A percentile compares a stretch with the other conserved stretches of the same genome.
These are phyloP conservation scores for Chaetodon trifascialis DNA, from an alignment of 2,113 vertebrate species.

Conservation along the genomic window DNA sequence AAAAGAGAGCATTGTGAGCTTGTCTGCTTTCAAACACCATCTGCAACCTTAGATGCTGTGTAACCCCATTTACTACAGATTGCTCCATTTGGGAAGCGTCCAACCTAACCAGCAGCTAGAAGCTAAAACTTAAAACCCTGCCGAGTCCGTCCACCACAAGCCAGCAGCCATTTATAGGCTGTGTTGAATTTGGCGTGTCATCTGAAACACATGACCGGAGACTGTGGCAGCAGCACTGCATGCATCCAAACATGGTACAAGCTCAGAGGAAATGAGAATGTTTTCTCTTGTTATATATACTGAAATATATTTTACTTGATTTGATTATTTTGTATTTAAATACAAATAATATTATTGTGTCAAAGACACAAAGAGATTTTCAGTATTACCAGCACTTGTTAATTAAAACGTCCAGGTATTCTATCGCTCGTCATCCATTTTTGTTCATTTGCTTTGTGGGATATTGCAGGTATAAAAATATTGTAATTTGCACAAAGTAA, in stretches of 20 bases:
- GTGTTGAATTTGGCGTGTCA: conserved; percentile 62
- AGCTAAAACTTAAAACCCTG: conserved; percentile 68
- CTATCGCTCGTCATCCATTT: conserved; percentile 40
- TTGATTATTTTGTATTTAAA: conserved; percentile 48
- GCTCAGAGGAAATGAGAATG: conserved; percentile 6
- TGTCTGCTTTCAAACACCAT: conserved; percentile 69
- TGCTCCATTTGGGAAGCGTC: conserved; percentile 72
- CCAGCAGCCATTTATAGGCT: conserved; percentile 68
- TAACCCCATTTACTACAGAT: conserved; percentile 70
- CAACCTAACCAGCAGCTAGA: conserved; percentile 71
- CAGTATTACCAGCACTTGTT: conserved; percentile 37
- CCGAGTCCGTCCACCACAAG: conserved; percentile 61
- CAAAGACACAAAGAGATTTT: not conserved
- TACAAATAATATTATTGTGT: conserved; percentile 13
- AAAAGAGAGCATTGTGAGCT: conserved; percentile 12
- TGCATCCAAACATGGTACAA: conserved; percentile 17
- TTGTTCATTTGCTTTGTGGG: conserved; percentile 55
- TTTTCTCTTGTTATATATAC: not conserved
- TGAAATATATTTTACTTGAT: conserved; percentile 2
- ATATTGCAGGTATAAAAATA: conserved; percentile 23
- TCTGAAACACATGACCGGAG: conserved; percentile 49
- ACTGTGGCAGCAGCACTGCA: conserved; percentile 20
- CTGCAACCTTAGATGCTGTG: conserved; percentile 67
- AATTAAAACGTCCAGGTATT: conserved; percentile 32
- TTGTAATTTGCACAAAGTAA: conserved; percentile 66